Base-by-base conservation (phyloP, 2,888 invertebrate genomes). In the Bembecia ichneumoniformis region DNA sequence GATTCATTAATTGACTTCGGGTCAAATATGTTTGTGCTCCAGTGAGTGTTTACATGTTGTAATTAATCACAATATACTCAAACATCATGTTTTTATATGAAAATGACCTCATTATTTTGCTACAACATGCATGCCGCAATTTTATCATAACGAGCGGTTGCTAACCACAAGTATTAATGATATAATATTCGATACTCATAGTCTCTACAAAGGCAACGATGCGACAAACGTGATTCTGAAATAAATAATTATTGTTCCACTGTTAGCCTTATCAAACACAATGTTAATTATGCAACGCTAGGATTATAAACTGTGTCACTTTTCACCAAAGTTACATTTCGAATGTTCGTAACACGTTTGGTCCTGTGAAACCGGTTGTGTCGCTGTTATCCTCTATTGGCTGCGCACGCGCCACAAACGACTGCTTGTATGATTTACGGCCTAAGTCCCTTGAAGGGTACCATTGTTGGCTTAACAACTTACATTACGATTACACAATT, bases 331-430 rank as follows among this genome's bases (percentile, higher is more conserved):
- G 44, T 13, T 34, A 20, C 20, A 34, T n/a, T 46, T 28, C 34
- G 4, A 15, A n/a, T 34, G 46, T 20, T 20, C 11, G 5, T 4
- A 11, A 13, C 13, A 3, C 10, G n/a, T n/a, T 46, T n/a, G 46
- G 14, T 34, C 46, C 17, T 28, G 28, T 16, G 46, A n/a, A 16
- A 46, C 28, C 34, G 64, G 65, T 66, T 64, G 61, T 58, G 54
- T 57, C 55, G 59, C 58, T 59, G 62, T 67, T 72, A 71, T 72
- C 71, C 57, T 62, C 57, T 72, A 72, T 72, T 66, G 71, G 60
- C 63, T 60, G 74, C 72, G 82, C 83, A 82, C 83, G 83, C 81
- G 83, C 82, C 75, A 67, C 73, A 75, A 77, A 73, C 77, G 74
- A 66, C 69, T 65, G 67, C 68, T 71, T 77, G 75, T 81, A 77